Evolutionary conservation across 1,140 invertebrate genomes (phyloP), one percentile per base, ranked within the genome.

Genomic region (Macrocentrus cingulum): DNA sequence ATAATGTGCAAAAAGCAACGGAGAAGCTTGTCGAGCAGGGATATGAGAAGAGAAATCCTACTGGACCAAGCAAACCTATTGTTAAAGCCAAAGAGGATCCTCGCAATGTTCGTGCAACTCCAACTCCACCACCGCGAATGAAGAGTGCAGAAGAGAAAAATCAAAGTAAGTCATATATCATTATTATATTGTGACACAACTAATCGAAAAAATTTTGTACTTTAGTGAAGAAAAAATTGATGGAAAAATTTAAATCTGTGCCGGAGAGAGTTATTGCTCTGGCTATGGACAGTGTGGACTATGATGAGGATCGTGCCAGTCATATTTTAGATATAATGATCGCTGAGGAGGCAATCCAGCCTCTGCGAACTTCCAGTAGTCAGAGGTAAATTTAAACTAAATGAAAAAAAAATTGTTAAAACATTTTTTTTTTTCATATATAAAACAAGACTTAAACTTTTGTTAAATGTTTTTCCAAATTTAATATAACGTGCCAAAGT

Each of bases 211-310:
- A 39, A 53, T 37, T 52, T 39, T 52, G 11, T 44, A 42, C 81
- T 83, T 19, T 67, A 93, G 91, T 93, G 68, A 90, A 91, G 79
- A 68, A 75, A 18, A 81, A 84, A 67, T 76, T 94, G n/a, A 85
- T 88, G 74, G 81, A 85, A 51, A 87, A 89, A 68, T 92, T 91
- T 72, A 84, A 84, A 48, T 83, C 84, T 39, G 84, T 93, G 25
- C 85, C 90, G 5, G 90, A 92, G 65, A 85, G 88, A 62, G 85
- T 95, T 3, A 87, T 94, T 20, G 80, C 85, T 4, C 86, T 94
- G 67, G 92, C 92, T n/a, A 77, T 94, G 65, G 92, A 95, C 67
- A 92, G 90, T 70, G 90, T 91, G 1, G 87, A 89, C 69, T 94
- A 87, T 74, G 88, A 92, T 59, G 89, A 92, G 72, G 85, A 89